Percentiles rank a stretch among this genome's conserved stretches.
phyloP scores from a whole-genome alignment of 1,140 invertebrate genomes.

The Heliconius nattereri region DNA sequence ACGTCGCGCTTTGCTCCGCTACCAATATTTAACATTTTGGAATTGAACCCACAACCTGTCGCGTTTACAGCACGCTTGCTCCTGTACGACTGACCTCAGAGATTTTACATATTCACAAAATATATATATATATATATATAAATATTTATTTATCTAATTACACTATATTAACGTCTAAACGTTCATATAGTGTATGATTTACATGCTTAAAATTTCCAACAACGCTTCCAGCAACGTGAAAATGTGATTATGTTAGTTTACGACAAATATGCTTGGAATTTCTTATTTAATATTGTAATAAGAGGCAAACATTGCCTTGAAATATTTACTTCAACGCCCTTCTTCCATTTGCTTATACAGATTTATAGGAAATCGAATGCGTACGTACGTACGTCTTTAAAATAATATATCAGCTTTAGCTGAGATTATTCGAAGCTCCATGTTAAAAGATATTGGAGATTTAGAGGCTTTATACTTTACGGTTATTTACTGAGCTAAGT shows the following conservation, averaged over 20 bases:
- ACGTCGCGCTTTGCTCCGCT: too few relatives aligned
- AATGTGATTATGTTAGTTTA: background rate
- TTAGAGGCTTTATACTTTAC: background rate
- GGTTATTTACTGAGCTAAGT: background rate
- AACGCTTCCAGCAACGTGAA: background rate
- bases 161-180: background rate
- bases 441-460: constrained; percentile 15
- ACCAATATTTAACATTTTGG: too few relatives aligned
- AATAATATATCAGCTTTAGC: background rate
- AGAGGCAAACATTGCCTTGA: background rate
- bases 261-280: constrained; percentile 3
- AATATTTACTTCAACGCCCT: background rate
- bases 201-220: background rate
- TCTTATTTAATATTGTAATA: constrained; percentile 1
- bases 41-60: too few relatives aligned
- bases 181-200: background rate
- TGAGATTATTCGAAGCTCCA: background rate
- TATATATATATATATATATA: too few relatives aligned
- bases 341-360: background rate
- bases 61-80: too few relatives aligned
- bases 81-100: too few relatives aligned
- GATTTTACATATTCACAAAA: too few relatives aligned
- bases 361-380: background rate
- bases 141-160: too few relatives aligned
- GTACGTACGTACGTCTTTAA: background rate